These are phyloP conservation scores for Platypus cylindrus DNA, from an alignment of 2,888 invertebrate genomes.

Conservation along the genomic window DNA sequence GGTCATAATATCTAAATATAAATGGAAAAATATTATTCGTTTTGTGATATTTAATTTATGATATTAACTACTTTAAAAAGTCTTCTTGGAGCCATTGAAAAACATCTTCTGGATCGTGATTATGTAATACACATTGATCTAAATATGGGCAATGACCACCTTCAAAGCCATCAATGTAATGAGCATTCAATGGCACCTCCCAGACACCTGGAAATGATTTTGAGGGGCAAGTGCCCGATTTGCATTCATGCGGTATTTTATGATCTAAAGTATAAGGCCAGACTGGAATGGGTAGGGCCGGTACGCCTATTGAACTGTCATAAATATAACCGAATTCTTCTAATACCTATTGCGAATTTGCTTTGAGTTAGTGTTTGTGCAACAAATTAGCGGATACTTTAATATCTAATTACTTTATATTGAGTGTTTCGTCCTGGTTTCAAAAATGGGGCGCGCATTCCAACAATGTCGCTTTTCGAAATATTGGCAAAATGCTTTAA, in stretches of 20 bases:
- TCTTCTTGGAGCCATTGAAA: constrained; percentile 85
- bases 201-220: constrained; percentile 87
- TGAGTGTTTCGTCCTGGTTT: constrained; percentile 89
- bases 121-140: constrained; percentile 85
- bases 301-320: constrained; percentile 83
- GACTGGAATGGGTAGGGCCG: constrained; percentile 63
- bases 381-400: constrained; percentile 1
- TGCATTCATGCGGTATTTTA: constrained; percentile 86
- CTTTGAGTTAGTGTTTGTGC: too few species aligned
- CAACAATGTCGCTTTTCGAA: constrained; percentile 68
- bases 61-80: constrained; percentile 47
- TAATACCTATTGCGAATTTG: constrained; percentile 65
- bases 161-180: constrained; percentile 76
- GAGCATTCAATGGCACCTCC: constrained; percentile 84
- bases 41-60: neutral
- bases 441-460: constrained; percentile 78
- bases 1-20: constrained; percentile 55
- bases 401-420: constrained; percentile 54
- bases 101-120: constrained; percentile 62
- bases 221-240: constrained; percentile 82
- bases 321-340: constrained; percentile 88
- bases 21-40: constrained; percentile 23
- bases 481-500: constrained; percentile 71
- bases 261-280: constrained; percentile 95
- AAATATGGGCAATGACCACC: constrained; percentile 87